These are phyloP conservation scores for Sycobia sp. DNA, from an alignment of 1,140 invertebrate species.

Conservation along the genomic window DNA sequence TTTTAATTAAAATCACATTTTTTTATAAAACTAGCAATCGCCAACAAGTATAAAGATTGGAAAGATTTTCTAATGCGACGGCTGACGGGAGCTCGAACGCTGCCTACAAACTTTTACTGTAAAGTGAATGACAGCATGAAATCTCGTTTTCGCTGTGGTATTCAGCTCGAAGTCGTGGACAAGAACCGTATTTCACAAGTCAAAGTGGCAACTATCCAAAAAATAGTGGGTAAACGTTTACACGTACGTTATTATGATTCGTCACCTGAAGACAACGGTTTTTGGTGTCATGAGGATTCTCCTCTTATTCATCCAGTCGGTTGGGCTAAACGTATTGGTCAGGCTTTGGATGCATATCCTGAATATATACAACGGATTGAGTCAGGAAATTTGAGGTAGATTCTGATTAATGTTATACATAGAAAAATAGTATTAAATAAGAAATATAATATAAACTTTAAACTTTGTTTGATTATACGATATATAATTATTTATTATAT, in stretches of 20 bases:
- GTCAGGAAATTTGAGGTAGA: slow-evolving; percentile 60
- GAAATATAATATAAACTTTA: background rate
- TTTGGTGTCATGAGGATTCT: slow-evolving; percentile 96
- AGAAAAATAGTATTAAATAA: background rate
- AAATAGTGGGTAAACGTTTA: slow-evolving; percentile 89
- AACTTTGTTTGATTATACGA: too few relatives aligned
- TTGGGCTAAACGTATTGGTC: slow-evolving; percentile 84
- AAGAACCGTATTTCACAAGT: slow-evolving; percentile 94
- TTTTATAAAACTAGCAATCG: slow-evolving; percentile 65
- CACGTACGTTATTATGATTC: slow-evolving; percentile 90
- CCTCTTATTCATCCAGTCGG: slow-evolving; percentile 93
- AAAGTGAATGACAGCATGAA: slow-evolving; percentile 84
- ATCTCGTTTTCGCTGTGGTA: slow-evolving; percentile 79
- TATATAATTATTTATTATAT: too few relatives aligned
- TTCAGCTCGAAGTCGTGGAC: slow-evolving; percentile 92
- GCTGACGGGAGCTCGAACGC: slow-evolving; percentile 88
- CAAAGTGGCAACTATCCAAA: slow-evolving; percentile 85
- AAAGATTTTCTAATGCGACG: slow-evolving; percentile 91
- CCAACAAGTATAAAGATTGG: slow-evolving; percentile 94
- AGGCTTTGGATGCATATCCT: slow-evolving; percentile 81
- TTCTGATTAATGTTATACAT: background rate
- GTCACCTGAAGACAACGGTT: slow-evolving; percentile 77
- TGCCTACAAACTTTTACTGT: slow-evolving; percentile 89
- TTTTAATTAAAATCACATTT: background rate
- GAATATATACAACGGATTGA: slow-evolving; percentile 74